These are phyloP conservation scores for Plectrocnemia conspersa DNA, from an alignment of 1,140 invertebrate genomes.

Conservation along the genomic window DNA sequence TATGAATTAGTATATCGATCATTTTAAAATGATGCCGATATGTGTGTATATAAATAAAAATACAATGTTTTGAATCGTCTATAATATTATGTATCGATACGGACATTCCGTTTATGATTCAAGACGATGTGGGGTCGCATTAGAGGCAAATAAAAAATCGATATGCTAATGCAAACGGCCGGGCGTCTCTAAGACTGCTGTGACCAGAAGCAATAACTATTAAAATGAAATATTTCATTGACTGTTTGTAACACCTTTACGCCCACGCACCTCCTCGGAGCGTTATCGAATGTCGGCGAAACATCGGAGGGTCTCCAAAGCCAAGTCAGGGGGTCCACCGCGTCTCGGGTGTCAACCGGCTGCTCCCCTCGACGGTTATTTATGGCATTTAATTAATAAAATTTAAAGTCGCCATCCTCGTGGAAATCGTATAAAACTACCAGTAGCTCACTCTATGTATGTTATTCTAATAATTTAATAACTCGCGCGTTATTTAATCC, in stretches of 20 bases:
- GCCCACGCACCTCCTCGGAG: background rate
- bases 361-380: conserved; percentile 22
- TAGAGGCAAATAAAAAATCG: too few relatives aligned
- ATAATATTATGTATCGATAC: too few relatives aligned
- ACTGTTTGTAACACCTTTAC: background rate
- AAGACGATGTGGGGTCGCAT: too few relatives aligned
- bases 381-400: conserved; percentile 35
- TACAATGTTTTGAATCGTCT: too few relatives aligned
- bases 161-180: too few relatives aligned
- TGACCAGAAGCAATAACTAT: background rate
- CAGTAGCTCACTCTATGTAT: conserved; percentile 30
- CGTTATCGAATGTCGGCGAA: too few relatives aligned
- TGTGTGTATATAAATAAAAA: too few relatives aligned
- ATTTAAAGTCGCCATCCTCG: conserved; percentile 27
- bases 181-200: too few relatives aligned
- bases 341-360: conserved; percentile 3
- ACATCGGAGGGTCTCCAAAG: too few relatives aligned
- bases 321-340: background rate
- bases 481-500: conserved; percentile 35
- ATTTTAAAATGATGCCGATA: too few relatives aligned
- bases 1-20: too few relatives aligned
- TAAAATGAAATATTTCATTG: background rate
- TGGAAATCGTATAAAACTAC: conserved; percentile 33
- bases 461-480: conserved; percentile 36
- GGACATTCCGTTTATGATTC: too few relatives aligned